These are phyloP conservation scores for Carettochelys insculpta DNA, from an alignment of 2,113 vertebrate genomes.

Conservation along the genomic window DNA sequence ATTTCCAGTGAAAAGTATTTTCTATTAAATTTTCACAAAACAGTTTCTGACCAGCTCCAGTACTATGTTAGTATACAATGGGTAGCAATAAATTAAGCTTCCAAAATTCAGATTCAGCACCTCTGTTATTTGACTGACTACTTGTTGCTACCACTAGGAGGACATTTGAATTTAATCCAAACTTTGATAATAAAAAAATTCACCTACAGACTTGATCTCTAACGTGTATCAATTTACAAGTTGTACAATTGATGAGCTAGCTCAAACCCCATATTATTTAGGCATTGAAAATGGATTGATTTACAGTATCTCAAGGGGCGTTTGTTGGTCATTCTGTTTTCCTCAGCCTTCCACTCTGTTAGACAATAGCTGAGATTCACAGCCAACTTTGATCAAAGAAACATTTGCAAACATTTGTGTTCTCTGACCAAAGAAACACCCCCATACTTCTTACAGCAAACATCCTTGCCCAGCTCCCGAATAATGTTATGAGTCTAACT, in stretches of 20 bases:
- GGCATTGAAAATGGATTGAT: background rate
- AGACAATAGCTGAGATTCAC: background rate
- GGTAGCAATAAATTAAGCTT: slow-evolving; percentile 21
- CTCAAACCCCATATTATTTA: background rate
- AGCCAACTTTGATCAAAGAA: background rate
- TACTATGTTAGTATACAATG: background rate
- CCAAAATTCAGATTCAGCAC: background rate
- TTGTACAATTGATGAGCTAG: background rate
- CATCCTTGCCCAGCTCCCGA: background rate
- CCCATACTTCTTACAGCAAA: background rate
- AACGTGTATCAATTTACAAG: background rate
- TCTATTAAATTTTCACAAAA: background rate
- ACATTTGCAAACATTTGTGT: background rate
- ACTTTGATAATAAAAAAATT: background rate
- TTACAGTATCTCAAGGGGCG: background rate
- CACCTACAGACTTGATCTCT: background rate
- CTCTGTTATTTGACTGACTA: slow-evolving; percentile 27
- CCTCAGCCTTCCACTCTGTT: background rate
- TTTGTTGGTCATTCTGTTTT: background rate
- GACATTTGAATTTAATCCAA: background rate
- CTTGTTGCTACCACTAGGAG: background rate
- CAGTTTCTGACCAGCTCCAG: background rate
- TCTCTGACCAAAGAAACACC: background rate
- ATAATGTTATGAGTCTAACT: background rate
- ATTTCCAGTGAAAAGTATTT: background rate